These are phyloP conservation scores for Meda fulgida DNA, from an alignment of 2,797 vertebrate genomes.

Conservation along the genomic window DNA sequence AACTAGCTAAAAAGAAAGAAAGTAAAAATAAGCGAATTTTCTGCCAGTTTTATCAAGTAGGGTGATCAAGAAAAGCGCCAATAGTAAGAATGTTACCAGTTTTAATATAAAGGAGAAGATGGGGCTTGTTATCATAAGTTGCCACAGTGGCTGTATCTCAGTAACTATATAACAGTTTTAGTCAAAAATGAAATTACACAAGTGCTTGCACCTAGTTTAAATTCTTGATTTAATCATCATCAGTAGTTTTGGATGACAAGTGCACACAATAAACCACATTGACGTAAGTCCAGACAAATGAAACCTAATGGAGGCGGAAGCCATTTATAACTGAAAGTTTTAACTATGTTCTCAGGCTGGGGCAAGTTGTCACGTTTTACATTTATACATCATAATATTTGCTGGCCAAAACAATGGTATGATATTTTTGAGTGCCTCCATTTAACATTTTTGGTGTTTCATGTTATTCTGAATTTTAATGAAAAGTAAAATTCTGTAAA, in stretches of 20 bases:
- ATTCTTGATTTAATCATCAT: neutral
- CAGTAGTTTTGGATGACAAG: neutral
- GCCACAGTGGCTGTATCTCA: neutral
- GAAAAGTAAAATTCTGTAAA: neutral
- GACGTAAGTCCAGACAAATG: neutral
- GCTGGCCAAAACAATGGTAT: neutral
- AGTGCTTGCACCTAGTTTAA: neutral
- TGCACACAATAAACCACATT: neutral
- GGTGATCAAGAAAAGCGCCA: neutral
- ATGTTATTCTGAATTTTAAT: neutral
- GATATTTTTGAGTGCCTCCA: neutral
- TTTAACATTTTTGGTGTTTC: neutral
- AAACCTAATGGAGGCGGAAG: neutral
- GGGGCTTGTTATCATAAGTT: neutral
- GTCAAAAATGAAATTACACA: neutral
- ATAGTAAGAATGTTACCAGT: neutral
- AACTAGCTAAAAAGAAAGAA: neutral
- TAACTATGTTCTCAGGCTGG: neutral
- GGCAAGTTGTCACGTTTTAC: neutral
- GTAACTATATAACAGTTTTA: neutral
- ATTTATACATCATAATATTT: neutral
- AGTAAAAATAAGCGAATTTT: neutral
- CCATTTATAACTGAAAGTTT: neutral
- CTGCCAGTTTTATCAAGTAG: neutral
- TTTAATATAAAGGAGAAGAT: neutral